Percentiles rank a stretch among this genome's conserved stretches.
Conservation (phyloP, 2,797 vertebrate genomes). For the Tangara arthus region DNA sequence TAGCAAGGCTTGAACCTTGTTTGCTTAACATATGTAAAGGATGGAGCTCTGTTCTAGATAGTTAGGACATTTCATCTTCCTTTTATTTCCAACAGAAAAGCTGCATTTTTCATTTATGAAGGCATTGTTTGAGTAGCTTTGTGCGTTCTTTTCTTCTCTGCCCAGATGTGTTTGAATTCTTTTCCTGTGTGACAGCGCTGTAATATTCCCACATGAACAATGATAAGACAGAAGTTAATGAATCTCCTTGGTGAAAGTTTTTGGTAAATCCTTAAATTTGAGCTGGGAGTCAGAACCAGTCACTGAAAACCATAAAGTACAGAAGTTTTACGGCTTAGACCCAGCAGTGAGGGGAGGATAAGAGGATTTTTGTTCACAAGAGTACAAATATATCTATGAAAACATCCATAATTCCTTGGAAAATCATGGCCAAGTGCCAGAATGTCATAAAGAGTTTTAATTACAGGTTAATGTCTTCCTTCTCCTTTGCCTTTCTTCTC, state of each 20-base stretch:
- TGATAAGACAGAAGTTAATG: neutral
- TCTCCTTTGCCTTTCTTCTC: neutral
- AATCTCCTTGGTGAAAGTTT: neutral
- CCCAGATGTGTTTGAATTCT: neutral
- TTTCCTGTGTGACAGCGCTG: neutral
- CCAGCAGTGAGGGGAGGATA: no score
- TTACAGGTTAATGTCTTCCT: neutral
- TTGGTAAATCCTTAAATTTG: neutral
- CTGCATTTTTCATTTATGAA: neutral
- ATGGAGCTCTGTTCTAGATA: neutral
- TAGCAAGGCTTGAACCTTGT: neutral
- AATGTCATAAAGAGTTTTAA: neutral
- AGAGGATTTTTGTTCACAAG: neutral
- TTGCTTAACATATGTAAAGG: neutral
- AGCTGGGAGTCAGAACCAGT: neutral
- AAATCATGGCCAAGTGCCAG: neutral
- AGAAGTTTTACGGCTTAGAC: neutral
- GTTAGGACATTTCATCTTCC: neutral
- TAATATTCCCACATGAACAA: neutral
- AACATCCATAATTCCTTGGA: neutral
- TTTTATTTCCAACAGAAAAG: neutral
- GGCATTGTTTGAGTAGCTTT: neutral
- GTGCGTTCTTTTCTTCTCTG: neutral
- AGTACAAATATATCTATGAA: neutral
- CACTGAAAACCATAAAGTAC: neutral